Base-by-base conservation (phyloP, 2,797 vertebrate genomes). In the Eleutherodactylus coqui region DNA sequence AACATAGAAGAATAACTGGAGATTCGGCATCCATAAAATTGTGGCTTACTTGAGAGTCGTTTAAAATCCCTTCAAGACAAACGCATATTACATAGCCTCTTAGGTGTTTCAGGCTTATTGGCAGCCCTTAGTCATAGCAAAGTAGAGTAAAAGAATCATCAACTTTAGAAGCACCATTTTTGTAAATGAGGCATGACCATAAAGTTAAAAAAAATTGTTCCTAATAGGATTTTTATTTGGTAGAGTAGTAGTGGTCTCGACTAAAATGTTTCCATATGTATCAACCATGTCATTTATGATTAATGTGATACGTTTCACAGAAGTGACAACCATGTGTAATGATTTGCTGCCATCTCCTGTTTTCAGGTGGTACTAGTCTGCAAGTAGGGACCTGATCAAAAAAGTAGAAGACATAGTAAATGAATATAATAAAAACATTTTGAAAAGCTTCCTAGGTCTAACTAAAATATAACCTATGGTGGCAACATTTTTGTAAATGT, bases 321-420 rank as follows among this genome's bases (percentile, higher is more conserved):
- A 24, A 62, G 16, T 62, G 38, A 29, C n/a, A 47, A 29, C 43
- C 21, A 67, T 81, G 32, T 16, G 45, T 29, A 14, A 36, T 69
- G 60, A 45, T 41, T n/a, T 69, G 45, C 79, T 81, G 79, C 79
- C 79, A 81, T 69, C 79, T 81, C 45, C 79, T 81, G 79, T 67
- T 69, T 51, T 9, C 62, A 16, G 60, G 17, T 81, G 43, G 29
- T 6, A 78, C 14, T 36, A 47, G 21, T 55, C 51, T 11, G 36
- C 29, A 19, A 51, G 7, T 11, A 17, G 72, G 8, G 72, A 32
- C 14, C 32, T 75, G n/a, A 4, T 27, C 7, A 27, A 58, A 58
- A 58, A 55, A 21, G 17, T 7, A 55, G 51, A 24, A 55, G 51
- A 24, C 51, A 55, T 27, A 60, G 55, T 27, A 11, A 1, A 60